These are phyloP conservation scores for Drosophila nasuta DNA, from an alignment of 1,140 invertebrate genomes.

Conservation along the genomic window DNA sequence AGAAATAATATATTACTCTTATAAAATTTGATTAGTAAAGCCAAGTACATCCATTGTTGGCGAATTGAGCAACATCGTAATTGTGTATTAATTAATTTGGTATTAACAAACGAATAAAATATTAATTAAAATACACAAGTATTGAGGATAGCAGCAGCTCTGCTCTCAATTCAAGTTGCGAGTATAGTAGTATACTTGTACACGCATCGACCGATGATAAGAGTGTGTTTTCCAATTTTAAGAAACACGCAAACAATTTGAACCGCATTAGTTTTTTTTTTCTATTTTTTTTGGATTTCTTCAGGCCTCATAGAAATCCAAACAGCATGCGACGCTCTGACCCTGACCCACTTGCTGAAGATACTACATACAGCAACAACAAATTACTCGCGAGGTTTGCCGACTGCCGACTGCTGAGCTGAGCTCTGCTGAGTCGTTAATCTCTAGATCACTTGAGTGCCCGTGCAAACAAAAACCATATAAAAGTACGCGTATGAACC, in stretches of 20 bases:
- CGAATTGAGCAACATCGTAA: slow-evolving; percentile 33
- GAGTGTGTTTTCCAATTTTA: slow-evolving; percentile 44
- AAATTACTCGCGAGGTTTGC: no score
- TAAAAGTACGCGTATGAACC: slow-evolving; percentile 21
- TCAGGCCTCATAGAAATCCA: slow-evolving; percentile 52
- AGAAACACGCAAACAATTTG: slow-evolving; percentile 41
- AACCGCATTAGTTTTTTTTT: slow-evolving; percentile 18
- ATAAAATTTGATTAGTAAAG: background rate
- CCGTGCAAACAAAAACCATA: slow-evolving; percentile 49
- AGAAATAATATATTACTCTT: no score
- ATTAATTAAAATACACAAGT: slow-evolving; percentile 68
- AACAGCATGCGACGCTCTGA: slow-evolving; percentile 64
- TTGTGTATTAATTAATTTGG: slow-evolving; percentile 58
- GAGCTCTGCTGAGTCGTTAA: slow-evolving; percentile 68
- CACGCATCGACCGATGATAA: slow-evolving; percentile 41
- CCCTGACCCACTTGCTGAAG: slow-evolving; percentile 79
- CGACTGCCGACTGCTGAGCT: slow-evolving; percentile 10
- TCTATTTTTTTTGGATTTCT: slow-evolving; percentile 8
- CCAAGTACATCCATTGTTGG: background rate
- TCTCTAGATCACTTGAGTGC: slow-evolving; percentile 70
- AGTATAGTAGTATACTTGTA: slow-evolving; percentile 11
- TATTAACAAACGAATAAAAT: slow-evolving; percentile 60
- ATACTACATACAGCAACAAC: slow-evolving; percentile 35
- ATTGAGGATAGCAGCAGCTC: slow-evolving; percentile 16
- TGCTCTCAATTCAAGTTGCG: slow-evolving; percentile 28